Percentiles rank a stretch among this genome's conserved stretches.
Evolutionary conservation across 2,113 vertebrate genomes (phyloP).

Genomic region (Microcebus ravelobensis): DNA sequence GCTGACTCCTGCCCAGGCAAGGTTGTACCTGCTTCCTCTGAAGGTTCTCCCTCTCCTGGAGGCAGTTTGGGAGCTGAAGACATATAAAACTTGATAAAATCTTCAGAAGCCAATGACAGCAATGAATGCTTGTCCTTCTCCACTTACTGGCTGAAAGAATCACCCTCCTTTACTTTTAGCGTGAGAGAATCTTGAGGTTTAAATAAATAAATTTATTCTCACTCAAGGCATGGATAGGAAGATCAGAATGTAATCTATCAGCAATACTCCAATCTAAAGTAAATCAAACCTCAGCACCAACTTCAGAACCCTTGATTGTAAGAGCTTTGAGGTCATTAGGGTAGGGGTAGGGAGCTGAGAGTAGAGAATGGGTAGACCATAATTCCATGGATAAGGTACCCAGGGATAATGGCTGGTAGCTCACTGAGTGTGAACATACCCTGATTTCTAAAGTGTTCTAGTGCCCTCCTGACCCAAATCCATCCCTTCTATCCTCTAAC

Average conservation of each 20-base stretch:
- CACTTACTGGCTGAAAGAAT: neutral
- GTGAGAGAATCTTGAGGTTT: neutral
- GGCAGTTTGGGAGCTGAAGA: slow-evolving; percentile 47
- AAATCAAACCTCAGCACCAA: neutral
- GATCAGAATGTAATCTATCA: neutral
- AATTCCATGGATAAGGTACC: neutral
- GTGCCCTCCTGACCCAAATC: neutral
- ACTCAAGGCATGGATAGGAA: neutral
- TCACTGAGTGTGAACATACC: neutral
- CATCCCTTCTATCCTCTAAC: neutral
- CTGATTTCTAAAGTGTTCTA: neutral
- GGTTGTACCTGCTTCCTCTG: slow-evolving; percentile 13
- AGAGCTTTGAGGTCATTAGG: neutral
- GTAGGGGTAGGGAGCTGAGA: neutral
- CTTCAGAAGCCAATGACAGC: neutral
- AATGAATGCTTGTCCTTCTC: neutral
- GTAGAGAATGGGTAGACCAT: neutral
- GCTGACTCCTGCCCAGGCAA: slow-evolving; percentile 59
- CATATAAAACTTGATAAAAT: slow-evolving; percentile 43
- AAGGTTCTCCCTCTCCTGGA: slow-evolving; percentile 52
- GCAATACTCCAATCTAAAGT: neutral
- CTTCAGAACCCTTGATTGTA: neutral
- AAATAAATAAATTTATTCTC: neutral
- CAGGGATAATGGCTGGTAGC: neutral
- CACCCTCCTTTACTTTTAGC: neutral